A percentile compares a stretch with the other conserved stretches of the same genome.
These are phyloP conservation scores for Pangasius sanitwongsei DNA, from an alignment of 2,797 vertebrate species.

Conservation along the genomic window DNA sequence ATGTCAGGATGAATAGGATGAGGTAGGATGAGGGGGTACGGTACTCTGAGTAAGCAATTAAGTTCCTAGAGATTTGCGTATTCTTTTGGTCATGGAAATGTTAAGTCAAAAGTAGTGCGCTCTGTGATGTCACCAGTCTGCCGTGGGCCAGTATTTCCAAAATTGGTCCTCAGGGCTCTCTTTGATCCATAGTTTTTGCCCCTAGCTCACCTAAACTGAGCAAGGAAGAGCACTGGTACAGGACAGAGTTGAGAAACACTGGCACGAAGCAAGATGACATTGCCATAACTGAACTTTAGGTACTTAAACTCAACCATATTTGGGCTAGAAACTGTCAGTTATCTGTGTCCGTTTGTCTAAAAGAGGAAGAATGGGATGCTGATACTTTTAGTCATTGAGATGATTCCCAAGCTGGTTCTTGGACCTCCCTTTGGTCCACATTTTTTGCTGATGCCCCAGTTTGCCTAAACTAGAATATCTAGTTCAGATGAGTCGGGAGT, in stretches of 20 bases:
- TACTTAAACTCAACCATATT: not conserved
- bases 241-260: not conserved
- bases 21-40: not conserved
- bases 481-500: not conserved
- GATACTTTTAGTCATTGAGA: not conserved
- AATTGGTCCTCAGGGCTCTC: not conserved
- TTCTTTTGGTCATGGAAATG: not conserved
- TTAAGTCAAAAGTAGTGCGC: not conserved
- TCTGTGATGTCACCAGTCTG: not conserved
- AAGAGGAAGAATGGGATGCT: not conserved
- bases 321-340: not conserved
- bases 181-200: not conserved
- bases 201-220: too few relatives aligned
- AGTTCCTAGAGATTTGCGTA: not conserved
- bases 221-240: not conserved
- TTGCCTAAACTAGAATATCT: not conserved
- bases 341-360: not conserved
- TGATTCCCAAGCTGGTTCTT: not conserved
- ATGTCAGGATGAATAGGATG: not conserved
- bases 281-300: not conserved
- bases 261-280: not conserved
- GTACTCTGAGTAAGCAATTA: not conserved
- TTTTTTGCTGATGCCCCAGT: not conserved
- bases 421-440: not conserved
- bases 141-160: not conserved